phyloP scores from a whole-genome alignment of 2,113 vertebrate genomes.

The Jacana jacana region DNA sequence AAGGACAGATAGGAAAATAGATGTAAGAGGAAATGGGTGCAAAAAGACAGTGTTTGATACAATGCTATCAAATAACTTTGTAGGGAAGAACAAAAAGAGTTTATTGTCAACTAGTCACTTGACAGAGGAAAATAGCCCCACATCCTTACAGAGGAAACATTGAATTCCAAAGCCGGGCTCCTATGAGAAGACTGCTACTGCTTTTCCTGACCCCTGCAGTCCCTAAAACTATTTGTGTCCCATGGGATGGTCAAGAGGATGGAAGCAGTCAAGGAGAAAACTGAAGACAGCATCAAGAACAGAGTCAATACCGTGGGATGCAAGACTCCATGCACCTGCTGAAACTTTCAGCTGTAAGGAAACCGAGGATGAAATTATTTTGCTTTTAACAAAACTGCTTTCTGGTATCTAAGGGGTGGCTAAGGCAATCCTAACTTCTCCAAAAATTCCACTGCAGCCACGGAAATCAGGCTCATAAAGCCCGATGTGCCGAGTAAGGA shows the following conservation, averaged over 20 bases:
- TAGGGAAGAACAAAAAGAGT: not conserved
- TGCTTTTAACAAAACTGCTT: not conserved
- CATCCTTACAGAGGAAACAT: not conserved
- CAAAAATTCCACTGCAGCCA: not conserved
- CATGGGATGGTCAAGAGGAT: not conserved
- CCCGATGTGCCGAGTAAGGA: not conserved
- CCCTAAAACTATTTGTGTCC: not conserved
- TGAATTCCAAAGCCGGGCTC: not conserved
- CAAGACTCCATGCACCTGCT: not conserved
- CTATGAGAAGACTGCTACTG: not conserved
- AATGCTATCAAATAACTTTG: not conserved
- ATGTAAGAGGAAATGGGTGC: not conserved
- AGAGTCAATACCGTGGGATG: rapidly evolving
- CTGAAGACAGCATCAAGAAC: not conserved
- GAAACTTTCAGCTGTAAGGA: not conserved
- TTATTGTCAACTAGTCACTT: not conserved
- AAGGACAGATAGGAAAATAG: not conserved
- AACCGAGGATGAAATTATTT: not conserved
- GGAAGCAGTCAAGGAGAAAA: not conserved
- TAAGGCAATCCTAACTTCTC: not conserved
- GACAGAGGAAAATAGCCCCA: not conserved
- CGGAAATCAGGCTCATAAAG: not conserved
- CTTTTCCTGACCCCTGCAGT: not conserved
- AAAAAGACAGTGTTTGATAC: not conserved
- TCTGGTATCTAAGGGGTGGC: not conserved